These are phyloP conservation scores for Hoplostethus atlanticus DNA, from an alignment of 2,797 vertebrate genomes.

Conservation along the genomic window DNA sequence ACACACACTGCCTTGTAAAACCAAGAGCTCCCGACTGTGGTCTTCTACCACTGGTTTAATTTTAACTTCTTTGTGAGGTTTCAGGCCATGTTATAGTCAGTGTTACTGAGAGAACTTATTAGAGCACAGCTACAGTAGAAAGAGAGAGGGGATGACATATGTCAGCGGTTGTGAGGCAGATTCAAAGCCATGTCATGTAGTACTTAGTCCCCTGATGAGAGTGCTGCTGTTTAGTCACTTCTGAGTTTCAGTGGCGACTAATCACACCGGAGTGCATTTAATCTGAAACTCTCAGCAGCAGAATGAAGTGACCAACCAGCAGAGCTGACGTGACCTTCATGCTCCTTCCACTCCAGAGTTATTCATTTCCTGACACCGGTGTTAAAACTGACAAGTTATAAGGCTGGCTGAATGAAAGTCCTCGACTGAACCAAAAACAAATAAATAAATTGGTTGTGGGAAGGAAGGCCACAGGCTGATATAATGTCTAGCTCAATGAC, in stretches of 20 bases:
- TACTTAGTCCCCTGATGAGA: no score
- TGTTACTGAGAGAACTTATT: no score
- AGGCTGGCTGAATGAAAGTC: background rate
- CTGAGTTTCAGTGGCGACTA: background rate
- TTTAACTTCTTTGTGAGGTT: background rate
- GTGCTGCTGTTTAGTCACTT: no score
- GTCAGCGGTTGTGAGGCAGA: no score
- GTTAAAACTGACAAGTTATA: background rate
- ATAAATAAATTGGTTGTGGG: slow-evolving; percentile 8
- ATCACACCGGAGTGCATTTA: background rate
- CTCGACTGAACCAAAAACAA: background rate
- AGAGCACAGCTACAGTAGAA: no score
- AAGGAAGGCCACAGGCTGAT: slow-evolving; percentile 11
- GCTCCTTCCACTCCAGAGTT: background rate
- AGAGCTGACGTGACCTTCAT: background rate
- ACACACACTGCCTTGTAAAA: background rate
- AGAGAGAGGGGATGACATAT: no score
- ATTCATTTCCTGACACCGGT: slow-evolving; percentile 33
- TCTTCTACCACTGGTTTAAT: background rate
- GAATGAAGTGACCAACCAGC: no score
- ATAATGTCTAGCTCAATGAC: slow-evolving; percentile 34
- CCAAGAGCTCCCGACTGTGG: background rate
- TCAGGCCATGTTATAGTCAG: background rate
- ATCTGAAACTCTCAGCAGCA: background rate
- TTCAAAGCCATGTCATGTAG: no score